Base-by-base conservation (phyloP, 2,888 invertebrate species). In the Pharmacophagus antenor region DNA sequence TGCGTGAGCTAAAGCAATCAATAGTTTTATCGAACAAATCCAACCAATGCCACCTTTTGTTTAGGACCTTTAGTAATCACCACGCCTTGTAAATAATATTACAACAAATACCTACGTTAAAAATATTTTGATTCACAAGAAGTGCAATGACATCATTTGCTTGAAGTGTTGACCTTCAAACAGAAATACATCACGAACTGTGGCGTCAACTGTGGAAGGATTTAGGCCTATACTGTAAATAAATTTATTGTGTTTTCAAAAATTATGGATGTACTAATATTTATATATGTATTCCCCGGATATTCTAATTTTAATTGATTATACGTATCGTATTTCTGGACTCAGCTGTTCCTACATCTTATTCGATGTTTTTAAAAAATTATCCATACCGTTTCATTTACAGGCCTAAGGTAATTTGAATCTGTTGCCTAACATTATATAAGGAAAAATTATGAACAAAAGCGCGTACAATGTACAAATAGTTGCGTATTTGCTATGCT, bases 1-100 rank as follows among this genome's bases (percentile, higher is more conserved):
- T 53, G 61, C 56, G 61, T 61, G 61, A 42, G 18, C 23, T 12
- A 47, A 41, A 3, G 20, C 27, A 56, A 61, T 61, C 61, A 27
- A 61, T 61, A 61, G 23, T 56, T 44, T 56, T 53, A 52, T 12
- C 31, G 2, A 31, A n/a, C 8, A 12, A 3, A 31, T 23, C 37
- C 21, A 21, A 44, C 55, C 37, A 46, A 37, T 12, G 37, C 27
- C 25, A 61, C 48, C 27, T 20, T 51, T 37, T 18, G 17, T 42
- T 20, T 22, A 27, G 27, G 12, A 17, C 46, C 22, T 20, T 15
- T 31, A 37, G 27, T 25, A 27, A 37, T 17, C 8, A 21, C 3
- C 22, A 42, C 31, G 10, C 17, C 8, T 10, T 10, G 18, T n/a
- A 17, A 22, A 42, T 23, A 18, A n/a, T 42, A 17, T 22, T 17